phyloP scores from a whole-genome alignment of 2,113 vertebrate genomes.

The Oreamnos americanus region DNA sequence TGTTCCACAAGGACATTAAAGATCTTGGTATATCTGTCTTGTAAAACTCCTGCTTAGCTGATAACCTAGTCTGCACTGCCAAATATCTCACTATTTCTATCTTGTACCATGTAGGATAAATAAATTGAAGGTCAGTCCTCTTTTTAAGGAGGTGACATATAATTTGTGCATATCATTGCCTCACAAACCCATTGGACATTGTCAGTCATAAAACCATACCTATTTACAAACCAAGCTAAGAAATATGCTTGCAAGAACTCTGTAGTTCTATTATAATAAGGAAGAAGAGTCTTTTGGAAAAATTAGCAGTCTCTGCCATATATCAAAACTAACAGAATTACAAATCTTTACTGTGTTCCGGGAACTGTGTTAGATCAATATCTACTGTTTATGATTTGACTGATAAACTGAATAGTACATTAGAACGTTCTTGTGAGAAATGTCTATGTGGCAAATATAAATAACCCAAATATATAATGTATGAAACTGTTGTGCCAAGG shows the following conservation, averaged over 20 bases:
- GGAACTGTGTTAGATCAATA: neutral
- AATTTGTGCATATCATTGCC: neutral
- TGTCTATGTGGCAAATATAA: neutral
- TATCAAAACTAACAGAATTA: neutral
- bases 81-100: neutral
- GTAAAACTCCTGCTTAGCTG: neutral
- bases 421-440: neutral
- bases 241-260: neutral
- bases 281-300: neutral
- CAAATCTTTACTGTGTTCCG: neutral
- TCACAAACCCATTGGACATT: neutral
- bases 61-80: neutral
- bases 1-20: neutral
- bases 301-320: neutral
- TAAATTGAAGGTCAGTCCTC: neutral
- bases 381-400: neutral
- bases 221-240: neutral
- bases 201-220: neutral
- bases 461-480: neutral
- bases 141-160: neutral
- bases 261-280: neutral
- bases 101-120: neutral
- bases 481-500: neutral
- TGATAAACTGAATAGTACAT: neutral
- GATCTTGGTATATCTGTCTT: neutral